Conservation (phyloP, 23 tunicate genomes). For the Clavelina lepadiformis region DNA sequence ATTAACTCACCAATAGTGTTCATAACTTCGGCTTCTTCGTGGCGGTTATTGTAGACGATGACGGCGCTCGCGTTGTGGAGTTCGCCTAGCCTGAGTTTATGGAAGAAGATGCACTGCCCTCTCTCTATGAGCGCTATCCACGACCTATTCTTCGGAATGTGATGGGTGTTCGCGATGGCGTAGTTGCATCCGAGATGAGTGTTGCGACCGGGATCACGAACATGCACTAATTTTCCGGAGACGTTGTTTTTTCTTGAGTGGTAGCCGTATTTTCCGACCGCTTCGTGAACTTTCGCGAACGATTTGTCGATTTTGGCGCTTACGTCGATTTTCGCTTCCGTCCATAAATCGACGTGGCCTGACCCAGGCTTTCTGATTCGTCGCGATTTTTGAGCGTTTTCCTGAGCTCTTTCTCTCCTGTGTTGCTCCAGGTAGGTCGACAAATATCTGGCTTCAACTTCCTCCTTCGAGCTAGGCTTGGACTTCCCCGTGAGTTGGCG, state of each 20-base stretch:
- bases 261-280: constrained; percentile 42
- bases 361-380: too few relatives aligned
- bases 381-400: background rate
- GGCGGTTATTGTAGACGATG: constrained; percentile 62
- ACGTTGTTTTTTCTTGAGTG: constrained; percentile 30
- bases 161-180: constrained; percentile 28
- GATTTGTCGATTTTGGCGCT: background rate
- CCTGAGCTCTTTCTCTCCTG: background rate
- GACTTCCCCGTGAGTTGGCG: too few relatives aligned
- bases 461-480: too few relatives aligned
- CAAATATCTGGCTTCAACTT: background rate
- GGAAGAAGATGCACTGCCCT: constrained; percentile 74
- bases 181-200: constrained; percentile 58
- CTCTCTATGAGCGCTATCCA: constrained; percentile 80
- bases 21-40: constrained; percentile 45
- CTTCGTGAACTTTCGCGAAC: background rate
- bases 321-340: constrained; percentile 14
- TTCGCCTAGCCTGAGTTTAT: constrained; percentile 62
- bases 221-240: constrained; percentile 53
- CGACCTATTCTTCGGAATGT: constrained; percentile 41
- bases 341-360: constrained; percentile 17
- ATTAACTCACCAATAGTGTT: constrained; percentile 84
- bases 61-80: constrained; percentile 79
- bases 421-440: background rate
- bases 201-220: constrained; percentile 40